Conservation (phyloP, 1,140 invertebrate species). For the Olivierus martensii region DNA sequence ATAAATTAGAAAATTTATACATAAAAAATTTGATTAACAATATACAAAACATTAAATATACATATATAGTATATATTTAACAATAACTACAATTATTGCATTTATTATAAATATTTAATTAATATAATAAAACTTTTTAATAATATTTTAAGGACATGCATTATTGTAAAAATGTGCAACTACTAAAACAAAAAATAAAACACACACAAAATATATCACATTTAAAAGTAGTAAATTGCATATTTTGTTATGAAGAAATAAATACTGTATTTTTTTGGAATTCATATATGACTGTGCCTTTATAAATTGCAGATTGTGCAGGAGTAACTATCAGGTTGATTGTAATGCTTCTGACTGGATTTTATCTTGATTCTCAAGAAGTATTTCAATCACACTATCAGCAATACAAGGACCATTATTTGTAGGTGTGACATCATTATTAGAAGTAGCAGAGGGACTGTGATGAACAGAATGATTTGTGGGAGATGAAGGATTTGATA, state of each 20-base stretch:
- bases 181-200: too few species aligned
- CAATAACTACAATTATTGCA: too few species aligned
- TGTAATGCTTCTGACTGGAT: slow-evolving; percentile 1
- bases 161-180: too few species aligned
- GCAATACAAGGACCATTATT: slow-evolving; percentile 10
- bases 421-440: slow-evolving; percentile 16
- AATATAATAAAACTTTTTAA: too few species aligned
- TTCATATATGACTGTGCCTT: background rate
- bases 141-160: too few species aligned
- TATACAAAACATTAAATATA: too few species aligned
- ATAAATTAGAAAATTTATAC: too few species aligned
- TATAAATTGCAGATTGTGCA: background rate
- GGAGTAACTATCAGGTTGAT: slow-evolving; percentile 1
- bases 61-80: too few species aligned
- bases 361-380: background rate
- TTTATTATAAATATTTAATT: too few species aligned
- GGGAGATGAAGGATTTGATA: slow-evolving; percentile 11
- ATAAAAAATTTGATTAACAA: too few species aligned
- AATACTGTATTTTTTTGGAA: slow-evolving; percentile 9
- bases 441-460: slow-evolving; percentile 10
- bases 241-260: background rate
- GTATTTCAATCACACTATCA: background rate
- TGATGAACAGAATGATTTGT: slow-evolving; percentile 9
- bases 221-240: too few species aligned
- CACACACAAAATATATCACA: too few species aligned